Conservation (phyloP, 2,888 invertebrate species). For the Sycophila texana region DNA sequence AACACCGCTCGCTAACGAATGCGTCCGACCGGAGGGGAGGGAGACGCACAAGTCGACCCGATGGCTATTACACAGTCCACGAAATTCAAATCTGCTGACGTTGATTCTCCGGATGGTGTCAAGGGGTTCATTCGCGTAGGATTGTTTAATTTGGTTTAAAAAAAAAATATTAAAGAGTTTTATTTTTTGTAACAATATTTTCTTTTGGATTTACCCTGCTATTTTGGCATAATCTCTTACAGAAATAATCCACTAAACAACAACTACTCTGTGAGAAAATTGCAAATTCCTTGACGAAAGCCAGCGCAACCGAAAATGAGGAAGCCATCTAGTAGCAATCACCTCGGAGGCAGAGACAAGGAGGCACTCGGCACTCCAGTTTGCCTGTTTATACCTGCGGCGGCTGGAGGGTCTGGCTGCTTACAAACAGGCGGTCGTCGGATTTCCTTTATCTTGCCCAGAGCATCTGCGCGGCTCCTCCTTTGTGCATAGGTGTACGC, state of each 20-base stretch:
- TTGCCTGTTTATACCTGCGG: conserved; percentile 71
- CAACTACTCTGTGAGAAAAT: too few species aligned
- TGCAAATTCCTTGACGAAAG: too few species aligned
- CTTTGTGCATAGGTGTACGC: conserved; percentile 27
- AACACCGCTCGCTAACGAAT: conserved; percentile 68
- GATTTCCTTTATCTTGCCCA: conserved; percentile 73
- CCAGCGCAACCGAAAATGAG: too few species aligned
- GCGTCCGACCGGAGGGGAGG: conserved; percentile 35
- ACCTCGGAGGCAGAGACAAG: too few species aligned
- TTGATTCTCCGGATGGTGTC: not conserved
- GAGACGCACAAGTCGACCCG: too few species aligned
- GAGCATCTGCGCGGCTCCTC: conserved; percentile 66
- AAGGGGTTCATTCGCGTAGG: not conserved
- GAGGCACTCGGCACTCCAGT: conserved; percentile 51
- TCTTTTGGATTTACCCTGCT: too few species aligned
- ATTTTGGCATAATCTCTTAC: too few species aligned
- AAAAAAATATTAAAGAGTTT: too few species aligned
- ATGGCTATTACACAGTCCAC: not conserved
- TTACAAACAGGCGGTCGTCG: conserved; percentile 74
- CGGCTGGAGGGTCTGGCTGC: conserved; percentile 63
- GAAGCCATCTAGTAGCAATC: too few species aligned
- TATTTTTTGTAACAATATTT: too few species aligned
- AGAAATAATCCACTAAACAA: too few species aligned
- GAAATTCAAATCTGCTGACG: conserved; percentile 33
- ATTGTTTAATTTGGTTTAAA: too few species aligned